Percentiles rank a stretch among this genome's conserved stretches.
phyloP scores from a whole-genome alignment of 1,140 invertebrate species.

The Oscheius sp. region DNA sequence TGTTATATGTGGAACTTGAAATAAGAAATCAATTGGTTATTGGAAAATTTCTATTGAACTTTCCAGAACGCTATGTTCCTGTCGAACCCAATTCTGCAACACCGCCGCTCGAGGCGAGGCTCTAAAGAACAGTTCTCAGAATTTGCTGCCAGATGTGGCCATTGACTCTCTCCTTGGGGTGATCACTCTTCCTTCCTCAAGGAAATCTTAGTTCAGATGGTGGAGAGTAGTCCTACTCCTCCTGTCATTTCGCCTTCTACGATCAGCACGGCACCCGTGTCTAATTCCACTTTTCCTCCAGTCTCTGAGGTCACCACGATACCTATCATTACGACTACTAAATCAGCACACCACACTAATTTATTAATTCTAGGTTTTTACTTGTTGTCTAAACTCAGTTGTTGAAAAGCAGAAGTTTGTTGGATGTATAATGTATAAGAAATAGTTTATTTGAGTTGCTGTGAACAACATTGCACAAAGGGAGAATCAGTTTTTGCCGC shows the following conservation, averaged over 20 bases:
- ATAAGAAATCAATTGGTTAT: too few species aligned
- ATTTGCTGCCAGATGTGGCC: not conserved
- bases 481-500: conserved; percentile 1
- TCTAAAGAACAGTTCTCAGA: not conserved
- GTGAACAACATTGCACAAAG: not conserved
- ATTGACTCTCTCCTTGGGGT: not conserved
- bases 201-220: not conserved
- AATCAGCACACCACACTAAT: not conserved
- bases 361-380: not conserved
- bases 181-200: not conserved
- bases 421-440: not conserved
- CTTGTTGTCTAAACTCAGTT: too few species aligned
- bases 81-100: not conserved
- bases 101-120: not conserved
- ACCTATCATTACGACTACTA: not conserved
- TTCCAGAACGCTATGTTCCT: not conserved
- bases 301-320: not conserved
- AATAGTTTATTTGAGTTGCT: conserved; percentile 13
- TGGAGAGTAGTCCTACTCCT: not conserved
- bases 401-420: too few species aligned
- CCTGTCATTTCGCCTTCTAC: not conserved
- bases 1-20: too few species aligned
- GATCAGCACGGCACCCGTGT: not conserved
- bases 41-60: too few species aligned
- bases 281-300: too few species aligned